Conservation (phyloP, 2,888 invertebrate genomes). For the Synanthedon formicaeformis region DNA sequence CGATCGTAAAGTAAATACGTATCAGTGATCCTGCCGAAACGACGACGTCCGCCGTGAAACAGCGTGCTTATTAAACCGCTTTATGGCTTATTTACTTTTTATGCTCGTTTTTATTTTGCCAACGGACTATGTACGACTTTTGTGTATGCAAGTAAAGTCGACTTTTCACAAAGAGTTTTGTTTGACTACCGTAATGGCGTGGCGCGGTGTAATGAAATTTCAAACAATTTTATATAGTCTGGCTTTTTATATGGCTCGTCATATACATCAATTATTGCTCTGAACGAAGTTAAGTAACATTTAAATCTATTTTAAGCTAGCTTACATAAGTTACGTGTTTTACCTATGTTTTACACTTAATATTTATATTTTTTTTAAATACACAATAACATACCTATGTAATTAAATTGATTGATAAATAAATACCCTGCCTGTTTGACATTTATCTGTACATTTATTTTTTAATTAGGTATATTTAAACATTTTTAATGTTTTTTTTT, state of each 20-base stretch:
- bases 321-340: no score
- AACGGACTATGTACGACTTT: neutral
- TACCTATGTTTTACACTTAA: no score
- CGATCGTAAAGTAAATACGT: constrained; percentile 38
- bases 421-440: no score
- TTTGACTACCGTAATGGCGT: neutral
- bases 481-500: no score
- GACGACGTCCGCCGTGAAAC: constrained; percentile 33
- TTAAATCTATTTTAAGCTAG: no score
- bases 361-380: no score
- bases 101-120: constrained; percentile 25
- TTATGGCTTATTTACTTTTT: constrained; percentile 42
- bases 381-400: no score
- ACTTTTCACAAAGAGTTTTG: neutral
- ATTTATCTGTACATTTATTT: no score
- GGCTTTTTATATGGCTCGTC: neutral
- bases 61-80: constrained; percentile 41
- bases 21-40: constrained; percentile 30
- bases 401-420: no score
- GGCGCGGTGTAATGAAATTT: neutral
- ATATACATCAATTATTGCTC: no score
- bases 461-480: no score
- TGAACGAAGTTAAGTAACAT: no score
- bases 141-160: neutral
- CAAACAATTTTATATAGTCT: neutral